Percentiles rank a stretch among this genome's conserved stretches.
Conservation (phyloP, 2,113 vertebrate genomes). For the Galbula dea region DNA sequence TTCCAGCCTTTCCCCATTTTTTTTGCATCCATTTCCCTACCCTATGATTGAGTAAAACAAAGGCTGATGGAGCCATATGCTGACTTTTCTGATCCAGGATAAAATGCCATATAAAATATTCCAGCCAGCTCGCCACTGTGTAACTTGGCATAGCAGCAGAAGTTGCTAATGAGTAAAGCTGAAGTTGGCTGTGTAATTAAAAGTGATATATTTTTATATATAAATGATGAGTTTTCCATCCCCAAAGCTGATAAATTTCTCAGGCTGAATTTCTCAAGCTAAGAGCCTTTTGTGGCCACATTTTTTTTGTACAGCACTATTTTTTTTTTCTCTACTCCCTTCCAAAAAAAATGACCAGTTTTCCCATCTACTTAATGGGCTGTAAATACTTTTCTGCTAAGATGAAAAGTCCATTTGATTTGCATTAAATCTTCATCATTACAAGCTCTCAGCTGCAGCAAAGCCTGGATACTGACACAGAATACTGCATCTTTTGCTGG, state of each 20-base stretch:
- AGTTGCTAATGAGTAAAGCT: conserved; percentile 60
- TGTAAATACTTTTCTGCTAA: conserved; percentile 64
- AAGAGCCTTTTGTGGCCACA: conserved; percentile 38
- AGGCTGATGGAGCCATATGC: background rate
- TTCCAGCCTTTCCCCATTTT: background rate
- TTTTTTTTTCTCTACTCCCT: background rate
- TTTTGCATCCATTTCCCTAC: background rate
- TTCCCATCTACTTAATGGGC: conserved; percentile 60
- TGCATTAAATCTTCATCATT: conserved; percentile 64
- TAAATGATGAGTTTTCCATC: conserved; percentile 64
- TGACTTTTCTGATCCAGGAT: conserved; percentile 27
- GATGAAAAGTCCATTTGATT: conserved; percentile 67
- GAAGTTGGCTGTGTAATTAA: conserved; percentile 51
- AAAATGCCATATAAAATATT: conserved; percentile 41
- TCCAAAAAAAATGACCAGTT: conserved; percentile 39
- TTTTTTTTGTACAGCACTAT: background rate
- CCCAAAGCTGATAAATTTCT: conserved; percentile 56
- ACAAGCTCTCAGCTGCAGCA: conserved; percentile 5
- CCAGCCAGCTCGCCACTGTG: conserved; percentile 30
- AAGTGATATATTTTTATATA: conserved; percentile 59
- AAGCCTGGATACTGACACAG: background rate
- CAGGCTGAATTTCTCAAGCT: conserved; percentile 26
- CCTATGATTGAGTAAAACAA: background rate
- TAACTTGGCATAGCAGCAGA: background rate
- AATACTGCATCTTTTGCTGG: background rate